Base-by-base conservation (phyloP, 1,140 invertebrate species). In the Chelonus insularis region DNA sequence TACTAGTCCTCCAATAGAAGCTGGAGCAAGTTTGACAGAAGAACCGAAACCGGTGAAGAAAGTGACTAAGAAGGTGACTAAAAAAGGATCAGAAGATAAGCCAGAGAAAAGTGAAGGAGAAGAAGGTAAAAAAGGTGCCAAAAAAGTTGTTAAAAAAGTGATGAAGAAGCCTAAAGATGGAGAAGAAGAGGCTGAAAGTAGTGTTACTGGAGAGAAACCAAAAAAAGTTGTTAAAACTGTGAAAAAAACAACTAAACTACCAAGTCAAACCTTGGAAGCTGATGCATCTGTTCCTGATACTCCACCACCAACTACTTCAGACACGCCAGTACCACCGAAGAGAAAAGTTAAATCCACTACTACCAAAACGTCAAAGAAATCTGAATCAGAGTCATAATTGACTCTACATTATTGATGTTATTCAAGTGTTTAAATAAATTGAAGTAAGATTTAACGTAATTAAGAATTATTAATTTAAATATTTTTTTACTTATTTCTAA, bases 311-410 rank as follows among this genome's bases (percentile, higher is more conserved):
- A 55, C 59, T 36, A 67, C 63, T 32, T 64, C 74, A 1, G 72
- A 81, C 21, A 62, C 66, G 11, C 81, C 82, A 18, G 67, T 82
- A 47, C 81, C 82, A 4, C 79, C 82, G 0, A 83, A 82, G 43
- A 66, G 81, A 64, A 82, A 82, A 71, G 32, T 52, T 6, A 81
- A 79, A 66, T 41, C 60, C 6, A 50, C 65, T 12, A 68, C 69
- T 32, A 50, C 69, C 5, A 75, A 67, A 64, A 68, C 69, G 8
- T 70, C 34, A 6, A 64, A 63, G 21, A 75, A 74, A 48, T 20
- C 64, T 4, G 71, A 74, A 20, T 9, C 66, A 41, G 71, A 73
- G 48, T 47, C 69, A 54, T 71, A 60, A 67, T 51, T 2, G n/a
- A n/a, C n/a, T n/a, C n/a, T n/a, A n/a, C n/a, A n/a, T n/a, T n/a